Conservation (phyloP, 2,113 vertebrate species). For the Cebidichthys violaceus region DNA sequence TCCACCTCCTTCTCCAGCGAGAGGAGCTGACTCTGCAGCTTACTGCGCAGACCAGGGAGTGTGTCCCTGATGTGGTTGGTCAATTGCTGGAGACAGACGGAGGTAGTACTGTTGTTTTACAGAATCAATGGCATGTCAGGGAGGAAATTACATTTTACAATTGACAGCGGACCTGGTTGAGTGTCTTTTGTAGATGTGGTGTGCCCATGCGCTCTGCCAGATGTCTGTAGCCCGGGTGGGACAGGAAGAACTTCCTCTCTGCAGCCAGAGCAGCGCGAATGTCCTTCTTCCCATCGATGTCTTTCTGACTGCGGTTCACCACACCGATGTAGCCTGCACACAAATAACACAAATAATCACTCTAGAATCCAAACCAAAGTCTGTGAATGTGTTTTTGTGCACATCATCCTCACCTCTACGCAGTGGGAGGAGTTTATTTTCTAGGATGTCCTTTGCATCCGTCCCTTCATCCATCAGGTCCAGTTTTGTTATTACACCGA, state of each 20-base stretch:
- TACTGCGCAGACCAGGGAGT: constrained; percentile 92
- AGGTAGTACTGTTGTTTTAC: not conserved
- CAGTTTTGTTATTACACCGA: constrained; percentile 97
- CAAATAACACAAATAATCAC: not conserved
- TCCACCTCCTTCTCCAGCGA: constrained; percentile 98
- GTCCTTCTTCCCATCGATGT: constrained; percentile 97
- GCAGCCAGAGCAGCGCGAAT: constrained; percentile 91
- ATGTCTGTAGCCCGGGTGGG: constrained; percentile 94
- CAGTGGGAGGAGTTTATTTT: constrained; percentile 96
- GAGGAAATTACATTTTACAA: not conserved
- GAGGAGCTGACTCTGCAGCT: constrained; percentile 95
- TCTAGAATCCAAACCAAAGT: not conserved
- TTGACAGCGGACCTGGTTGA: constrained; percentile 91
- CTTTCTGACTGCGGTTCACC: constrained; percentile 98
- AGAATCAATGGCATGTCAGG: not conserved
- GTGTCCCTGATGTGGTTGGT: constrained; percentile 99
- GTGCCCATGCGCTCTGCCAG: constrained; percentile 98
- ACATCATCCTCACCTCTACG: constrained; percentile 86
- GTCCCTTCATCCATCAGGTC: constrained; percentile 99
- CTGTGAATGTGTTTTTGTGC: not conserved
- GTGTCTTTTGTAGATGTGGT: constrained; percentile 90
- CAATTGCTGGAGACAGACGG: constrained; percentile 87
- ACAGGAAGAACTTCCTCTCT: constrained; percentile 97
- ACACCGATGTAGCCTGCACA: constrained; percentile 94
- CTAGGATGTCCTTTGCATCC: constrained; percentile 92